A percentile compares a stretch with the other conserved stretches of the same genome.
These are phyloP conservation scores for Falco columbarius DNA, from an alignment of 2,797 vertebrate species.

Conservation along the genomic window DNA sequence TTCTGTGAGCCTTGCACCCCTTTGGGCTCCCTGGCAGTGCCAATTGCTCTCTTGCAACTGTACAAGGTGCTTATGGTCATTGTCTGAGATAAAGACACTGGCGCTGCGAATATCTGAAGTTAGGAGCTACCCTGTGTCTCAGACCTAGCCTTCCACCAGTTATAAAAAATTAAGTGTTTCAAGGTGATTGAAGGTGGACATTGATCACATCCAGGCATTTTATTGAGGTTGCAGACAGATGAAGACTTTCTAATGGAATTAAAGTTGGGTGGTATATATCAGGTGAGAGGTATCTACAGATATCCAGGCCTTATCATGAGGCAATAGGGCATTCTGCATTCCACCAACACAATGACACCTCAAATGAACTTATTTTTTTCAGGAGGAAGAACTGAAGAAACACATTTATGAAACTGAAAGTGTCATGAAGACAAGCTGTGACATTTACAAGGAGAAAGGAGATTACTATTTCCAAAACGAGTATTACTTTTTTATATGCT, in stretches of 20 bases:
- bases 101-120: accelerated
- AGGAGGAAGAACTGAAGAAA: constrained; percentile 60
- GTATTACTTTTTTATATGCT: not conserved
- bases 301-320: too few relatives aligned
- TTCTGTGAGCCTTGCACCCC: not conserved
- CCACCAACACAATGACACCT: not conserved
- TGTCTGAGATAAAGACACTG: not conserved
- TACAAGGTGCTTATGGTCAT: accelerated
- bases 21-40: not conserved
- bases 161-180: too few relatives aligned
- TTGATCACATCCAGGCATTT: not conserved
- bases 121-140: not conserved
- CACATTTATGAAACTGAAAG: not conserved
- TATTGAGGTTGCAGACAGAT: not conserved
- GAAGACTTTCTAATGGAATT: not conserved
- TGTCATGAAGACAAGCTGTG: constrained; percentile 28
- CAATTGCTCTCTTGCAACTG: too few relatives aligned
- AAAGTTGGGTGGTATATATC: not conserved
- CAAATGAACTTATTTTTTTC: not conserved
- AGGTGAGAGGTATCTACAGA: not conserved
- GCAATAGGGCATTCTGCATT: not conserved
- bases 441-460: constrained; percentile 32
- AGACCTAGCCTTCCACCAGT: not conserved
- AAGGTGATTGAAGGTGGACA: not conserved
- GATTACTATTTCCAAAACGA: constrained; percentile 41